Base-by-base conservation (phyloP, 2,888 invertebrate genomes). In the Galeruca laticollis region DNA sequence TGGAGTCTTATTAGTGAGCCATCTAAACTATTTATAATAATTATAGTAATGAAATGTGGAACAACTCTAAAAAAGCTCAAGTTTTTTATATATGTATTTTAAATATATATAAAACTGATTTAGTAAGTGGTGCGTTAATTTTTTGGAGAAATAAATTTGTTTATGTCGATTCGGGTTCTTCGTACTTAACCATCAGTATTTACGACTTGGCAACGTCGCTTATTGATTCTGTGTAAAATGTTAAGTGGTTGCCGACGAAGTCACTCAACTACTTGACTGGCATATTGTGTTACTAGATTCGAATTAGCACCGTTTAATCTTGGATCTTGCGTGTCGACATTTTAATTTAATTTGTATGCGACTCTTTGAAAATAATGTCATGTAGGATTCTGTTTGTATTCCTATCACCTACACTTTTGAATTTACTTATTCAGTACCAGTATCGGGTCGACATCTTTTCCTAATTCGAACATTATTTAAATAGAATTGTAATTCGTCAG, bases 201-300 rank as follows among this genome's bases (percentile, higher is more conserved):
- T 54, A 21, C 10, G 20, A 49, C 18, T 13, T 51, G 54, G 54
- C 54, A 54, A 54, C 54, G 8, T 54, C 31, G 54, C 26, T 31
- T 20, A 51, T 51, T 13, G 54, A n/a, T 54, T 13, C 54, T 54
- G 6, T 54, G 6, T 54, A 31, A 26, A 13, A 26, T 21, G 26
- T 54, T n/a, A 31, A 54, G 54, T 31, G 31, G 26, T 26, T 26
- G 8, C 26, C 52, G 13, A 20, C 52, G 52, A 10, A 13, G 43
- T 62, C 47, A 33, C 43, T 59, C 63, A 52, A 40, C 63, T 59
- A 69, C 64, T 64, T 64, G 60, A 60, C 60, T 64, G 35, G 60
- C 60, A 69, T 69, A 60, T 61, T 21, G 43, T 54, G 49, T 51
- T 40, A 64, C 43, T 43, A 56, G 59, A 69, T 54, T 60, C 26